Base-by-base conservation (phyloP, 2,888 invertebrate genomes). In the Rotaria socialis region DNA sequence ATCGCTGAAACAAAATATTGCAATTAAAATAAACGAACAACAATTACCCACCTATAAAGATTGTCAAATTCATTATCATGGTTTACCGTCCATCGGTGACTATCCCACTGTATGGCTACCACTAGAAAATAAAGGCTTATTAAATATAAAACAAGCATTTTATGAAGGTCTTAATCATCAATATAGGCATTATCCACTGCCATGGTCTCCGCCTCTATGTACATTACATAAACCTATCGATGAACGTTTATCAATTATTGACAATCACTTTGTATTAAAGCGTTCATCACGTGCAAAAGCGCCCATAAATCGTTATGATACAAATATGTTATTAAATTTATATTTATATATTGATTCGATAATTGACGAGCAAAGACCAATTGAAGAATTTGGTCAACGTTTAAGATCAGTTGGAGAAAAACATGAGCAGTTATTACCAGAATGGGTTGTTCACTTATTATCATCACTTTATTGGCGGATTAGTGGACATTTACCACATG, bases 331-430 rank as follows among this genome's bases (percentile, higher is more conserved):
- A 80, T 47, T 80, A 24, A 80, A 43, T 47, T 47, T 80, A 80
- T 80, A 80, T 80, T 47, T n/a, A 5, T 80, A 80, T n/a, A 80
- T 80, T 47, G 80, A 80, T 80, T 47, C 80, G 14, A 80, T 11
- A 2, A 80, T 80, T 80, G 80, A 80, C n/a, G 80, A 80, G 47
- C 80, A 80, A 80, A 14, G 47, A 47, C 80, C 80, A 47, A 43
- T 80, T 43, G 80, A 80, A 80, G 80, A 80, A n/a, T 80, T 80
- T 80, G 80, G 80, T 47, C 80, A 80, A 80, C 80, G 80, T 47
- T 47, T 80, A 47, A 47, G 43, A 47, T 24, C 80, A 22, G 80
- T 80, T 80, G 35, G 35, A 35, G 67, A 67, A 35, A 47, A 80
- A 47, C 80, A 80, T 47, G 24, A 47, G n/a, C 8, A 80, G 24